Base-by-base conservation (phyloP, 1,140 invertebrate genomes). In the Heliconius congener region DNA sequence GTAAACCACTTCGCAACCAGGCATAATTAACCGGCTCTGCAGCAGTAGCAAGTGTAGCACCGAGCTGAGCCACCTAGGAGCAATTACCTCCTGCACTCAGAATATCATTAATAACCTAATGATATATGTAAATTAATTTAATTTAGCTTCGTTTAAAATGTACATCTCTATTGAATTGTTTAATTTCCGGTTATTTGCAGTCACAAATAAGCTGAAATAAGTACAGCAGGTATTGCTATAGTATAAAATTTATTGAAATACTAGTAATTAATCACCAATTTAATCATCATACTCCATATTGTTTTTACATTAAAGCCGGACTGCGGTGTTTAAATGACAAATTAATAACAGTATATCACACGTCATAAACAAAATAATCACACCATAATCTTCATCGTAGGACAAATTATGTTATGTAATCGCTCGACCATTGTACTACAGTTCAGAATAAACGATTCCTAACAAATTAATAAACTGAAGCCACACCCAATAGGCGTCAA, bases 401-500 rank as follows among this genome's bases (percentile, higher is more conserved):
- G 85, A 88, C 85, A 88, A 88, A 88, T 86, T 86, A 82, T 86
- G 82, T 76, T 81, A 81, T 77, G 82, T 82, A 86, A 85, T 85
- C 78, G 77, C 50, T 78, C 55, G 81, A 84, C 85, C 83, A 88
- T 90, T 90, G 87, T 89, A 84, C 84, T 86, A 87, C 79, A 83
- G 83, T 79, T 85, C 89, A 82, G 83, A 87, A 87, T 93, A 92
- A 90, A 90, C 91, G 92, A 91, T 88, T 91, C 87, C 83, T 84
- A 83, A 86, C 79, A 91, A 92, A 93, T 94, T 93, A 94, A 93
- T 94, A 94, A 93, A 87, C 74, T 76, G 52, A 87, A 77, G 87
- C 91, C 84, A 79, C 93, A 91, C 93, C 92, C 85, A 75, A 82
- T 92, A 93, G 93, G 93, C 91, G 91, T 92, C 87, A 85, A 89